A percentile compares a stretch with the other conserved stretches of the same genome.
Conservation (phyloP, 2,888 invertebrate genomes). For the Agriotes lineatus region DNA sequence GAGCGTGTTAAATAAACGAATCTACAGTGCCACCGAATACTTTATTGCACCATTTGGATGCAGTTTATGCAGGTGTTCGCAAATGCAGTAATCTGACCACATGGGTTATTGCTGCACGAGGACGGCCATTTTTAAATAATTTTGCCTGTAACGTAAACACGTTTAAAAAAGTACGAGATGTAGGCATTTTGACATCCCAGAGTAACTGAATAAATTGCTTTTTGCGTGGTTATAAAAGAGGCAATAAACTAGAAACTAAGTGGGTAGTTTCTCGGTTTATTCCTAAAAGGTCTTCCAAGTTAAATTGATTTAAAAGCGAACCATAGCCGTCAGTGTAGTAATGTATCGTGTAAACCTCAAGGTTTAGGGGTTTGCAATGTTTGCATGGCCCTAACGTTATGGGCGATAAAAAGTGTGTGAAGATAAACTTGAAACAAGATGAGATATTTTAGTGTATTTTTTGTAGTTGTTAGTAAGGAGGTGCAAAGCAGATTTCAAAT, state of each 20-base stretch:
- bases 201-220: not conserved
- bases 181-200: not conserved
- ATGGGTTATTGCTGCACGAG: not conserved
- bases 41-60: not conserved
- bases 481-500: too few species aligned
- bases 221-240: not conserved
- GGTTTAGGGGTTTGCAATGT: slow-evolving; percentile 6
- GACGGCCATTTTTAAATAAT: not conserved
- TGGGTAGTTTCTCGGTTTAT: not conserved
- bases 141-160: not conserved
- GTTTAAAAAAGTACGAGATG: too few species aligned
- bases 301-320: slow-evolving; percentile 6
- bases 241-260: not conserved
- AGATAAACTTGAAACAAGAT: too few species aligned
- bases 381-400: not conserved
- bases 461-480: too few species aligned
- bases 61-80: not conserved
- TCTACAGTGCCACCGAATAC: not conserved
- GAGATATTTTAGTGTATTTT: too few species aligned
- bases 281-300: slow-evolving; percentile 1
- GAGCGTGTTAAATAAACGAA: not conserved
- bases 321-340: not conserved
- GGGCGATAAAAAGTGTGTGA: not conserved
- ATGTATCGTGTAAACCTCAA: not conserved
- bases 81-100: not conserved